A percentile compares a stretch with the other conserved stretches of the same genome.
phyloP scores from a whole-genome alignment of 1,140 invertebrate genomes.

The Drosophila sturtevanti region DNA sequence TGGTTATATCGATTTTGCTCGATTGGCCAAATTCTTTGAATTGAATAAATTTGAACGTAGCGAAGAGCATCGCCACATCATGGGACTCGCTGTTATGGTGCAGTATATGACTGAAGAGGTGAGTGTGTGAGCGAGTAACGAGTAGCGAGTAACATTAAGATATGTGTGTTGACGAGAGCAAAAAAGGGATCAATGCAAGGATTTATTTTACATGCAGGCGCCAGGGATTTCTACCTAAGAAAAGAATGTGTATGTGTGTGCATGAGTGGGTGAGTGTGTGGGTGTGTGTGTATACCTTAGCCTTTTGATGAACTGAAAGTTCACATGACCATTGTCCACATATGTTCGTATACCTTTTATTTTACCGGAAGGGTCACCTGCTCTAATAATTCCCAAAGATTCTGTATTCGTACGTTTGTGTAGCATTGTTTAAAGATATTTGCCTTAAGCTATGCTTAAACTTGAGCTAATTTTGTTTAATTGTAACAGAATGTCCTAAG shows the following conservation, averaged over 20 bases:
- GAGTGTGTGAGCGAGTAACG: slow-evolving; percentile 29
- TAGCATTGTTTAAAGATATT: slow-evolving; percentile 54
- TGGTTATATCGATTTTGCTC: slow-evolving; percentile 38
- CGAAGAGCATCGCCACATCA: slow-evolving; percentile 40
- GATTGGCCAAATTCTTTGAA: slow-evolving; percentile 48
- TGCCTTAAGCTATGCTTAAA: slow-evolving; percentile 76
- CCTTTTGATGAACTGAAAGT: slow-evolving; percentile 6
- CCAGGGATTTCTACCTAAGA: slow-evolving; percentile 55
- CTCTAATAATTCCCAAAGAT: slow-evolving; percentile 67
- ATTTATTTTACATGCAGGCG: slow-evolving; percentile 58
- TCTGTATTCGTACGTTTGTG: slow-evolving; percentile 11
- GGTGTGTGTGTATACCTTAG: no score
- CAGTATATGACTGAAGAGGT: slow-evolving; percentile 65
- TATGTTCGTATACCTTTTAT: slow-evolving; percentile 7
- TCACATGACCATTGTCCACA: slow-evolving; percentile 31
- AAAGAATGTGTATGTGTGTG: not conserved
- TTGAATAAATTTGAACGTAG: slow-evolving; percentile 24
- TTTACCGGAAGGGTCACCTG: slow-evolving; percentile 32
- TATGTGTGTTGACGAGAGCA: not conserved
- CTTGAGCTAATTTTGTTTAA: slow-evolving; percentile 81
- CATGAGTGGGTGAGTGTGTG: not conserved
- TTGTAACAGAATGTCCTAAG: slow-evolving; percentile 70
- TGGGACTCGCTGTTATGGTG: slow-evolving; percentile 61
- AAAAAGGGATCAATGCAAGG: slow-evolving; percentile 26
- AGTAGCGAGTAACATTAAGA: slow-evolving; percentile 6